Conservation (phyloP, 2,888 invertebrate genomes). For the Megalurothrips usitatus region DNA sequence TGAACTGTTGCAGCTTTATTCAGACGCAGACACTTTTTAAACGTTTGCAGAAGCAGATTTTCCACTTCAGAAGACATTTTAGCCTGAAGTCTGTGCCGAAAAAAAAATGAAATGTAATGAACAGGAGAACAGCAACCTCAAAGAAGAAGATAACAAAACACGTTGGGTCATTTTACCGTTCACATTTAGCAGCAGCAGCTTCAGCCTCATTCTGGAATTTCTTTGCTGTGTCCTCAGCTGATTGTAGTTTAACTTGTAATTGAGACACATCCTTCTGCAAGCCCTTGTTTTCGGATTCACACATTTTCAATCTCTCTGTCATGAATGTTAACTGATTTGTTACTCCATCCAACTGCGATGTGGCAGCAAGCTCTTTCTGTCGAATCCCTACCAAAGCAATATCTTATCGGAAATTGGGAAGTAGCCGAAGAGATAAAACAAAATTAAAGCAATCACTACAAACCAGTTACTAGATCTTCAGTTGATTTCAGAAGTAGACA, state of each 20-base stretch:
- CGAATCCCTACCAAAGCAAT: not conserved
- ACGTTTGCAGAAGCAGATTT: not conserved
- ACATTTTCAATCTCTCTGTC: not conserved
- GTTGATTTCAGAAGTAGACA: not conserved
- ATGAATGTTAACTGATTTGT: not conserved
- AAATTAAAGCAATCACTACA: not conserved
- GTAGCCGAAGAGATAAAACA: not conserved
- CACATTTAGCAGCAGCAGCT: not conserved
- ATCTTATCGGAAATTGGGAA: no score
- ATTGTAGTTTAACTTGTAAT: not conserved
- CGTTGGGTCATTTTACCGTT: not conserved
- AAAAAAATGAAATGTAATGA: not conserved
- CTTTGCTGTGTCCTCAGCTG: not conserved
- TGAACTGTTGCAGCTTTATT: not conserved
- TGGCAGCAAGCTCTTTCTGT: not conserved
- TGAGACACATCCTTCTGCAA: not conserved
- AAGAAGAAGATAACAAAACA: not conserved
- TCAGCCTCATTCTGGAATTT: not conserved
- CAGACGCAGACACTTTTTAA: not conserved
- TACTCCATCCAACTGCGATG: not conserved
- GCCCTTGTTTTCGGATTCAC: not conserved
- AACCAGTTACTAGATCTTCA: not conserved
- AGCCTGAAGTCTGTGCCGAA: not conserved
- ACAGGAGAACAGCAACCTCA: not conserved
- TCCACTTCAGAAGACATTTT: not conserved